phyloP scores from a whole-genome alignment of 30 jellyfish, hydroid and myxozoan genomes.

The Pseudorhiza aurosa region DNA sequence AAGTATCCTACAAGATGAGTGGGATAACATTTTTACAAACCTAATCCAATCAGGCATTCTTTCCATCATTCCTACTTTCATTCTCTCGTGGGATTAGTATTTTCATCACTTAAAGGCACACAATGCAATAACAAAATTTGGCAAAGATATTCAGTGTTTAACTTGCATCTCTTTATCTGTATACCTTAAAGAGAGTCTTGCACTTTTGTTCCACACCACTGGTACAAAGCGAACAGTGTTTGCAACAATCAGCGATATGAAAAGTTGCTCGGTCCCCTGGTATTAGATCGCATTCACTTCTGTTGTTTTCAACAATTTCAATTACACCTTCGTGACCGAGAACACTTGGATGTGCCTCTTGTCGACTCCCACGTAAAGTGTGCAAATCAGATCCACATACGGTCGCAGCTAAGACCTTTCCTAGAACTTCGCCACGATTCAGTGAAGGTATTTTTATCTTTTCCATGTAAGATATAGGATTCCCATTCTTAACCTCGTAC shows the following conservation, averaged over 20 bases:
- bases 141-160: too few species aligned
- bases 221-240: slow-evolving; percentile 31
- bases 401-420: slow-evolving; percentile 55
- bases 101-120: too few species aligned
- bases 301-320: slow-evolving; percentile 26
- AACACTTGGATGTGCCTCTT: slow-evolving; percentile 61
- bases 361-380: slow-evolving; percentile 41
- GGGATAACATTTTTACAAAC: too few species aligned
- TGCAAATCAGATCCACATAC: slow-evolving; percentile 74
- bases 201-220: slow-evolving; percentile 65
- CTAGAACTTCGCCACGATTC: slow-evolving; percentile 50
- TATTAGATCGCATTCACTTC: background rate
- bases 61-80: too few species aligned
- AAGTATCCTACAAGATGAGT: too few species aligned
- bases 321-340: slow-evolving; percentile 71
- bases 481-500: background rate
- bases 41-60: too few species aligned
- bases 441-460: slow-evolving; percentile 19
- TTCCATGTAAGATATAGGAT: slow-evolving; percentile 5
- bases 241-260: slow-evolving; percentile 65
- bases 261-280: slow-evolving; percentile 53
- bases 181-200: slow-evolving; percentile 47
- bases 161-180: background rate
- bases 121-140: too few species aligned
- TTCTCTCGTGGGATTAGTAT: too few species aligned